Percentiles rank a stretch among this genome's conserved stretches.
Evolutionary conservation across 1,140 invertebrate genomes (phyloP).

Genomic region (Notospermus geniculatus): DNA sequence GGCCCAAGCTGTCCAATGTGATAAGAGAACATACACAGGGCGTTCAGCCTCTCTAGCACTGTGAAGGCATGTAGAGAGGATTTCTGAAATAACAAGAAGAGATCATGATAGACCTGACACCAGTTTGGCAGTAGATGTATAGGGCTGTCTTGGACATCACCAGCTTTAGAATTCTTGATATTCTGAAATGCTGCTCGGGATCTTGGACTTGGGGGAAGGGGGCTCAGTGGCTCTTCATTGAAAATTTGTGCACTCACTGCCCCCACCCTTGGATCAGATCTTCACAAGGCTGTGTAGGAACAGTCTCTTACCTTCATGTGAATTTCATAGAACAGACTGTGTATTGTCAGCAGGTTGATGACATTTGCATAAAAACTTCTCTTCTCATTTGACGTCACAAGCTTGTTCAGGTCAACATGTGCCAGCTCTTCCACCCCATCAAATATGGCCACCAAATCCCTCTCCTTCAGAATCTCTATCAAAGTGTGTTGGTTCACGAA

Average conservation of each 20-base stretch:
- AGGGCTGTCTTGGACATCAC: no score
- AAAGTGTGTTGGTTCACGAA: constrained; percentile 1
- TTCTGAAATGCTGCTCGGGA: no score
- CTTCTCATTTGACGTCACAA: constrained; percentile 32
- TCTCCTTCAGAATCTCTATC: no score
- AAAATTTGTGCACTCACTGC: no score
- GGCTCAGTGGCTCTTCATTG: no score
- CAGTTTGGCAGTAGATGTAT: neutral
- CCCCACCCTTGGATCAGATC: no score
- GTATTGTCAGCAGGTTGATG: constrained; percentile 47
- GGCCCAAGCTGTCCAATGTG: constrained; percentile 43
- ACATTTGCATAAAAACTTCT: constrained; percentile 51
- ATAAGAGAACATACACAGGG: constrained; percentile 32
- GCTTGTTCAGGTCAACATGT: constrained; percentile 33
- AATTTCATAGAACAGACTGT: constrained; percentile 31
- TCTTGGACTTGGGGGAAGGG: no score
- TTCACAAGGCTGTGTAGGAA: no score
- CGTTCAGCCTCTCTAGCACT: neutral
- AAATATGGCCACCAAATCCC: constrained; percentile 23
- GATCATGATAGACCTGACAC: constrained; percentile 6
- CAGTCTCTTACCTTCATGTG: constrained; percentile 1
- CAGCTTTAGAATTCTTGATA: no score
- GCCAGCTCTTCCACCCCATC: constrained; percentile 27
- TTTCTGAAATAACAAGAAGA: neutral
- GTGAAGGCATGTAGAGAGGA: neutral